These are phyloP conservation scores for Zelostemma sp. DNA, from an alignment of 1,140 invertebrate genomes.

Conservation along the genomic window DNA sequence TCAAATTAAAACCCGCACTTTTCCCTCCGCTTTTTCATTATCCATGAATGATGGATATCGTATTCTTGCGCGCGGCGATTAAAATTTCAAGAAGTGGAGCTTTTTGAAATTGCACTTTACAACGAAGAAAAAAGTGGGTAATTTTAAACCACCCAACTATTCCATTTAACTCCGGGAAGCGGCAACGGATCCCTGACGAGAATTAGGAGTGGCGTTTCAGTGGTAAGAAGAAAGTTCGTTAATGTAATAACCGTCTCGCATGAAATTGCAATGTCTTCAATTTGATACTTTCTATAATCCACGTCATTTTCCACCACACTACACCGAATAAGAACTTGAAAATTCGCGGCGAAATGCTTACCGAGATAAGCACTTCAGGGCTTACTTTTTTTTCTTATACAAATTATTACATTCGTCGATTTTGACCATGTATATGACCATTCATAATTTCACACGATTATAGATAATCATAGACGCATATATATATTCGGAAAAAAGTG, in stretches of 20 bases:
- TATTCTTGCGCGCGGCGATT: neutral
- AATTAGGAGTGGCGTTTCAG: conserved; percentile 26
- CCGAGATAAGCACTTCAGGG: too few relatives aligned
- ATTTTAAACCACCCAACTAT: too few relatives aligned
- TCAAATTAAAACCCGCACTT: conserved; percentile 9
- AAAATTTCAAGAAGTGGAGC: neutral
- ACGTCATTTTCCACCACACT: neutral
- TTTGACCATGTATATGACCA: too few relatives aligned
- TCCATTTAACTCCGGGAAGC: too few relatives aligned
- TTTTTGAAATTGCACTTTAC: neutral
- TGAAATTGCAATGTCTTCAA: conserved; percentile 14
- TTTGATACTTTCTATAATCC: neutral
- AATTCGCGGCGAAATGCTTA: neutral
- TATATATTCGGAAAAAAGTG: too few relatives aligned
- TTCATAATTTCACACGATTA: too few relatives aligned
- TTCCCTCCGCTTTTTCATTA: conserved; percentile 8
- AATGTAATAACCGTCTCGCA: conserved; percentile 38
- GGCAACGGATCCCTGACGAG: neutral
- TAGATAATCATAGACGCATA: too few relatives aligned
- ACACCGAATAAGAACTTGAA: neutral
- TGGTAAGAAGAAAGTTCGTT: conserved; percentile 33
- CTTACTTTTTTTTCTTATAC: too few relatives aligned
- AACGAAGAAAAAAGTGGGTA: neutral
- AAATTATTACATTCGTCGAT: too few relatives aligned
- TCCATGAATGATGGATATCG: neutral